Evolutionary conservation across 2,888 invertebrate species (phyloP).

Genomic region (Drosophila greeni): DNA sequence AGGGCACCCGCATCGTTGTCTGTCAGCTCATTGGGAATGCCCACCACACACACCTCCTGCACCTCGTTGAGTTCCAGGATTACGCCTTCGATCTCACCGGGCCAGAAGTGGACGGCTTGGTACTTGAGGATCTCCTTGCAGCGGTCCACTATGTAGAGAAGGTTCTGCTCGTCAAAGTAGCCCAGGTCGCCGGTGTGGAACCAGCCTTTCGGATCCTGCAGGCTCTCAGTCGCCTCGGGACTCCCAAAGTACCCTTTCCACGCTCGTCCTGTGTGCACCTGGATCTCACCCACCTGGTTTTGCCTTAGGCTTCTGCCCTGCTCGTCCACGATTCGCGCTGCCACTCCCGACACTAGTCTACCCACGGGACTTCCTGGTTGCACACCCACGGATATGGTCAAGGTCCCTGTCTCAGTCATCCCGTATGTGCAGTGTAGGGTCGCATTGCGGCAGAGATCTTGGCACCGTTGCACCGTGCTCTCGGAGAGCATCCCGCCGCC

Average conservation of each 20-base stretch:
- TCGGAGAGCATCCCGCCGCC: conserved; percentile 60
- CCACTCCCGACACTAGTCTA: conserved; percentile 46
- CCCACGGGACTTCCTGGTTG: conserved; percentile 58
- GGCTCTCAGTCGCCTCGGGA: conserved; percentile 58
- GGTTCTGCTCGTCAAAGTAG: conserved; percentile 72
- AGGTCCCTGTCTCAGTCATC: conserved; percentile 64
- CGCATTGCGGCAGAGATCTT: conserved; percentile 54
- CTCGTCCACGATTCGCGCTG: conserved; percentile 67
- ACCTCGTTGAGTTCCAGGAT: conserved; percentile 65
- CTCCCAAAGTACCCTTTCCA: conserved; percentile 75
- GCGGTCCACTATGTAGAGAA: conserved; percentile 70
- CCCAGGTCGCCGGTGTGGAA: conserved; percentile 77
- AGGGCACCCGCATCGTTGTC: conserved; percentile 72
- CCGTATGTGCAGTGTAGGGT: conserved; percentile 60
- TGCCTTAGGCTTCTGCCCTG: conserved; percentile 55
- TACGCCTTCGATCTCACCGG: conserved; percentile 73
- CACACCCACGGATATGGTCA: conserved; percentile 50
- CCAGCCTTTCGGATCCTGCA: conserved; percentile 71
- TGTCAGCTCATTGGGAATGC: conserved; percentile 64
- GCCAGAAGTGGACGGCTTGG: conserved; percentile 70
- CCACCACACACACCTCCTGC: conserved; percentile 70
- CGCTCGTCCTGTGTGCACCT: conserved; percentile 48
- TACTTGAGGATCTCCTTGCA: conserved; percentile 76
- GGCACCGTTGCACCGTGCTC: conserved; percentile 51
- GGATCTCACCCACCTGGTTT: conserved; percentile 72